phyloP scores from a whole-genome alignment of 2,888 invertebrate species.

The Tridacna crocea region DNA sequence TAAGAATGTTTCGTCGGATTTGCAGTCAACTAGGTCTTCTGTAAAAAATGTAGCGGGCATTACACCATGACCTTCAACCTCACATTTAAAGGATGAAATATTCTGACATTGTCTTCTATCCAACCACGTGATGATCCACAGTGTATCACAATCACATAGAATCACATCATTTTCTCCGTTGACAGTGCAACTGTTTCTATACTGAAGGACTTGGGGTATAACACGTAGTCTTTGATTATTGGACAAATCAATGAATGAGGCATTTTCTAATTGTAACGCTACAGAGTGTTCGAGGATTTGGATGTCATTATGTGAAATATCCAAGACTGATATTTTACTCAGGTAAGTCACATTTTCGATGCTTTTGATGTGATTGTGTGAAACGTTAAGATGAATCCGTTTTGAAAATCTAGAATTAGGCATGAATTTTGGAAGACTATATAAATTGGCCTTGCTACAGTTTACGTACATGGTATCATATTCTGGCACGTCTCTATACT shows the following conservation, averaged over 20 bases:
- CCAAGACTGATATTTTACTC: slow-evolving; percentile 16
- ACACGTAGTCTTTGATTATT: slow-evolving; percentile 28
- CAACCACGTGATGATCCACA: slow-evolving; percentile 43
- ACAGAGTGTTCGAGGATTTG: slow-evolving; percentile 7
- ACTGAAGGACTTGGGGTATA: slow-evolving; percentile 40
- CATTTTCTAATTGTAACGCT: slow-evolving; percentile 36
- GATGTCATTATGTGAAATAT: slow-evolving; percentile 37
- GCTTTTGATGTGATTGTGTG: slow-evolving; percentile 26
- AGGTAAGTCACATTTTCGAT: slow-evolving; percentile 30
- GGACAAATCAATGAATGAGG: slow-evolving; percentile 32
- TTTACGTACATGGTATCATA: slow-evolving; percentile 31
- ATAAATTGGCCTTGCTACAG: slow-evolving; percentile 14
- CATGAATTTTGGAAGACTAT: slow-evolving; percentile 12
- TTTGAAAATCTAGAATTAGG: slow-evolving; percentile 35
- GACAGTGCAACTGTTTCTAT: slow-evolving; percentile 29
- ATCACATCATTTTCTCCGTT: slow-evolving; percentile 21
- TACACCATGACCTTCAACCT: slow-evolving; percentile 23
- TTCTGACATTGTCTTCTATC: slow-evolving; percentile 6
- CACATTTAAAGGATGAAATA: slow-evolving; percentile 31
- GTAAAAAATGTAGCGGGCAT: slow-evolving; percentile 17
- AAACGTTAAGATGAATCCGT: slow-evolving; percentile 32
- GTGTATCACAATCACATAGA: slow-evolving; percentile 32
- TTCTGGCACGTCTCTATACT: slow-evolving; percentile 34
- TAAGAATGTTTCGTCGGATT: not conserved
- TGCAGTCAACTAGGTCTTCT: slow-evolving; percentile 16